Base-by-base conservation (phyloP, 2,888 invertebrate species). In the Lysandra coridon region DNA sequence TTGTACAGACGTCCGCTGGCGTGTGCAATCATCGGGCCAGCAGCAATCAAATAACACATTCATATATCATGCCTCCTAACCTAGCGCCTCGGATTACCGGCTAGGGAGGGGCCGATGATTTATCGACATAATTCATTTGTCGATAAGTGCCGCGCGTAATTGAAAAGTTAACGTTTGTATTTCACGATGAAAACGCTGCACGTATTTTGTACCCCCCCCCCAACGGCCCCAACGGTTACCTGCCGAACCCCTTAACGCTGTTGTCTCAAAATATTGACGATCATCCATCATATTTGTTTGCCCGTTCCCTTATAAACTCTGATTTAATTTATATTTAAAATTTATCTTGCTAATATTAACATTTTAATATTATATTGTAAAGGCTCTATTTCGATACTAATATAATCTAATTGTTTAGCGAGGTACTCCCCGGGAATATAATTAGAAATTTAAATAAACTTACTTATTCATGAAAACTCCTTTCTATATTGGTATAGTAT, bases 31-130 rank as follows among this genome's bases (percentile, higher is more conserved):
- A 86, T 83, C 82, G 82, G 82, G 81, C 83, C 74, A 82, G 80
- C 81, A 79, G 89, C 90, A 88, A 89, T 90, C 87, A 86, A 87
- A 89, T 89, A 88, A 88, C 86, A 87, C 88, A 88, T 88, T 86
- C 89, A 88, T 91, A 88, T 86, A 88, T 91, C 90, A 89, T 87
- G 85, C 84, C 83, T 83, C 84, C 86, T 86, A 86, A 86, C 85
- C 87, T 86, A 89, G 87, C 88, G 88, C 88, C 83, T 91, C 85
- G 89, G 86, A 90, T 92, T 92, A 92, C 91, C n/a, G 64, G 40
- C 23, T 40, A 40, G 49, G 40, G 44, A 30, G 44, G 64, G 64
- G 49, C 69, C 69, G 44, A 17, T 44, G 49, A 78, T 69, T 64
- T 78, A 64, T 78, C 78, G 78, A 78, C 12, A 78, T 76, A 37